A percentile compares a stretch with the other conserved stretches of the same genome.
Evolutionary conservation across 2,888 invertebrate species (phyloP).

Genomic region (Parnassius apollo): DNA sequence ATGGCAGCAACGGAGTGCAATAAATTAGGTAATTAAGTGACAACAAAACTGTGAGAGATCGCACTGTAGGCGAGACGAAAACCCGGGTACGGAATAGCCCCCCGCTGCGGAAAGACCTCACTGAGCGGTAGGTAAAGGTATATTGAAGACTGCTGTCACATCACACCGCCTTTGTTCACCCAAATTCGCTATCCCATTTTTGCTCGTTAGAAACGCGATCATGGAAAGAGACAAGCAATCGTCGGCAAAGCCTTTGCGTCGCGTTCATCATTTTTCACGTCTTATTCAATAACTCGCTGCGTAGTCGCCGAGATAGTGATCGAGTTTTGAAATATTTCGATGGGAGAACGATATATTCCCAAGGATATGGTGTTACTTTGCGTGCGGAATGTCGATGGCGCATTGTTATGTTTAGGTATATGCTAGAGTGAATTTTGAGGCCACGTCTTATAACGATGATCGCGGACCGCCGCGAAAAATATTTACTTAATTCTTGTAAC

Average conservation of each 20-base stretch:
- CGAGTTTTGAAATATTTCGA: slow-evolving; percentile 78
- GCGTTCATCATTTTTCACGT: slow-evolving; percentile 79
- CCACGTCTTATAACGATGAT: slow-evolving; percentile 12
- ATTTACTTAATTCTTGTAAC: slow-evolving; percentile 13
- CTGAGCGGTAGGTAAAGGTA: slow-evolving; percentile 49
- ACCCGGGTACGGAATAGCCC: slow-evolving; percentile 49
- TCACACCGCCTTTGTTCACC: slow-evolving; percentile 70
- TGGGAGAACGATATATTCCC: slow-evolving; percentile 73
- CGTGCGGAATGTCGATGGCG: slow-evolving; percentile 68
- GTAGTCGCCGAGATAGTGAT: slow-evolving; percentile 77
- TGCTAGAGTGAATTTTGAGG: slow-evolving; percentile 27
- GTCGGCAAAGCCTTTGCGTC: slow-evolving; percentile 71
- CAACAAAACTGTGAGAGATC: slow-evolving; percentile 65
- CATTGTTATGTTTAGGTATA: slow-evolving; percentile 38
- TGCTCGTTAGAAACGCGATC: slow-evolving; percentile 34
- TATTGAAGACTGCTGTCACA: slow-evolving; percentile 58
- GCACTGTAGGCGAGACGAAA: slow-evolving; percentile 59
- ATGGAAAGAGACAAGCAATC: slow-evolving; percentile 53
- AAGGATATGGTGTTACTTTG: slow-evolving; percentile 80
- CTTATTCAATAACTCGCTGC: slow-evolving; percentile 79
- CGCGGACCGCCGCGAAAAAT: slow-evolving; percentile 15
- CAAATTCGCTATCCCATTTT: slow-evolving; percentile 60
- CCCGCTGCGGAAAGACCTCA: slow-evolving; percentile 71
- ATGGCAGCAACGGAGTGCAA: slow-evolving; percentile 55
- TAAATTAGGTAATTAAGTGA: slow-evolving; percentile 76